Evolutionary conservation across 2,888 invertebrate species (phyloP).

Genomic region (Pardosa pseudoannulata): DNA sequence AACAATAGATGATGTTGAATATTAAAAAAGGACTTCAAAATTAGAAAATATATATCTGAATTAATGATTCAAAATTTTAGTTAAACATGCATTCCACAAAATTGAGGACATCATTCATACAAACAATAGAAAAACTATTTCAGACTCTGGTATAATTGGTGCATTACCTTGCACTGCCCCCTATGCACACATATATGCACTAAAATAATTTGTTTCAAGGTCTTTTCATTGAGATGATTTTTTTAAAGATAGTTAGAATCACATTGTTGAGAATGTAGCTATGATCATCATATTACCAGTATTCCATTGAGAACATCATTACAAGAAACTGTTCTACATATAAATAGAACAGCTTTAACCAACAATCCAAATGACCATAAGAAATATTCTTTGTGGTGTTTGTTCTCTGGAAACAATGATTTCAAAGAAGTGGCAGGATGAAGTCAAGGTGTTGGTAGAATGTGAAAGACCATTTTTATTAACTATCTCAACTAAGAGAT

Average conservation of each 20-base stretch:
- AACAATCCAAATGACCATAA: constrained; percentile 54
- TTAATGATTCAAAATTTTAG: background rate
- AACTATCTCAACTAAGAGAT: constrained; percentile 30
- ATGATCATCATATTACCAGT: constrained; percentile 19
- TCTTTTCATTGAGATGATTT: background rate
- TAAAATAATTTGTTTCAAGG: constrained; percentile 16
- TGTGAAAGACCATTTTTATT: constrained; percentile 54
- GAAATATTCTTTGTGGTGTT: constrained; percentile 33
- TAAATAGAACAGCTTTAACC: constrained; percentile 1
- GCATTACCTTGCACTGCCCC: constrained; percentile 46
- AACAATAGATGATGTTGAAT: background rate
- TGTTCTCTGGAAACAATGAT: constrained; percentile 45
- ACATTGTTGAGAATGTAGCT: constrained; percentile 37
- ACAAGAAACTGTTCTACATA: constrained; percentile 36
- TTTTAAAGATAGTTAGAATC: constrained; percentile 7
- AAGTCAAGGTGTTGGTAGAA: constrained; percentile 51
- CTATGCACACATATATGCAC: constrained; percentile 24
- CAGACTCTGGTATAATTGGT: background rate
- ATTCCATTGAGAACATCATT: constrained; percentile 33
- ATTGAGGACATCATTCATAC: background rate
- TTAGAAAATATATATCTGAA: no score
- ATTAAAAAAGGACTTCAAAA: background rate
- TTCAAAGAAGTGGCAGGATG: constrained; percentile 68
- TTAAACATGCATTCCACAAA: background rate
- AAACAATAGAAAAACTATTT: background rate